These are phyloP conservation scores for Protaetia brevitarsis DNA, from an alignment of 1,140 invertebrate species.

Conservation along the genomic window DNA sequence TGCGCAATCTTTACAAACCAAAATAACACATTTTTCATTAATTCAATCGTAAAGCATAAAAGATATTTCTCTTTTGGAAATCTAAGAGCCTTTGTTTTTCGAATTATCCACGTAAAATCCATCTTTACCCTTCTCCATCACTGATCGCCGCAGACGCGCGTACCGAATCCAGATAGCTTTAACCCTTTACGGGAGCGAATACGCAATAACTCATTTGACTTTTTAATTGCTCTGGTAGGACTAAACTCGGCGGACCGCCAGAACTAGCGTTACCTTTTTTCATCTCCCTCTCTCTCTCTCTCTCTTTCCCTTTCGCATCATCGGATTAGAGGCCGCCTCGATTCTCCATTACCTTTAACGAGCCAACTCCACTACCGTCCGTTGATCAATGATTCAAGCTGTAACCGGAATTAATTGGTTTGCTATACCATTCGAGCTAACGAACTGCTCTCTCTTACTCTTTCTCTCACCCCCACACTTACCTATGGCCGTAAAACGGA, in stretches of 20 bases:
- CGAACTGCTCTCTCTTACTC: slow-evolving; percentile 10
- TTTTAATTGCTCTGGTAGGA: slow-evolving; percentile 16
- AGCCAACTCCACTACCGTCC: slow-evolving; percentile 14
- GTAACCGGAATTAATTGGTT: slow-evolving; percentile 16
- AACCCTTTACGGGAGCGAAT: slow-evolving; percentile 7
- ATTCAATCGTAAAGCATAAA: too few relatives aligned
- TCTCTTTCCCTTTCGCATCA: background rate
- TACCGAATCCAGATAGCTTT: slow-evolving; percentile 7
- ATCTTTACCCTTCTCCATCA: background rate
- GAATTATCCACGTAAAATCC: background rate
- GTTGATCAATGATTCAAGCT: slow-evolving; percentile 18
- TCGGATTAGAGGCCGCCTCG: background rate
- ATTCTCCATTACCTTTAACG: slow-evolving; percentile 14
- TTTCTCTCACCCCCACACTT: background rate
- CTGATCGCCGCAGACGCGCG: background rate
- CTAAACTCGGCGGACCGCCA: slow-evolving; percentile 13
- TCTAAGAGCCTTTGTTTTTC: background rate
- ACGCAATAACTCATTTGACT: slow-evolving; percentile 18
- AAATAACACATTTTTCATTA: too few relatives aligned
- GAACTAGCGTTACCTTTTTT: slow-evolving; percentile 11
- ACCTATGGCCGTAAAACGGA: background rate
- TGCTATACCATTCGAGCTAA: slow-evolving; percentile 16
- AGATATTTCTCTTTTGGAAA: background rate
- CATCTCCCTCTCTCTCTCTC: background rate
- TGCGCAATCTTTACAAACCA: too few relatives aligned